Base-by-base conservation (phyloP, 2,113 vertebrate species). In the Syrrhaptes paradoxus region DNA sequence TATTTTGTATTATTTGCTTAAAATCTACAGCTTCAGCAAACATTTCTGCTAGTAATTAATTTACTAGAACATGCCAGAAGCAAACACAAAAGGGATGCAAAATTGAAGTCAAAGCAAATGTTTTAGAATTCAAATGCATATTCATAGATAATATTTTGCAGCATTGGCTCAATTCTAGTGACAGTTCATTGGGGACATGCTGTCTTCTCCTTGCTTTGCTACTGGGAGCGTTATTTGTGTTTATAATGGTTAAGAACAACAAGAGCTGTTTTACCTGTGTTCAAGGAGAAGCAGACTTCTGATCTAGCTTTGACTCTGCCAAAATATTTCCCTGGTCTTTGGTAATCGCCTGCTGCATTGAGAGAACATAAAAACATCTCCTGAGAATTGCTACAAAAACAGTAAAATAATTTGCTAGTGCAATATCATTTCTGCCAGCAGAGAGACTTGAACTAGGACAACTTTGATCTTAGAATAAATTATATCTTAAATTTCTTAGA, bases 381-480 rank as follows among this genome's bases (percentile, higher is more conserved):
- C 43, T 24, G 67, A 83, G 84, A 74, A 90, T 66, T 0, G 0
- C 55, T 80, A 59, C 36, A 87, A 78, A 96, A 96, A 15, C 77
- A 95, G 68, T 63, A 59, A 86, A 90, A 81, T 86, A 58, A 73
- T 92, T 94, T 92, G 68, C 71, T 93, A 87, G 66, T 66, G 66
- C 81, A 48, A 70, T 90, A 81, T 68, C 2, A 72, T 72, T 90
- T 81, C 68, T 94, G 61, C 62, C 46, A 78, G 87, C 46, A 57
- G 80, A 89, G 68, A 90, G 38, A 49, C 83, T 92, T 92, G 88
- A 96, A 93, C 51, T 94, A 89, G 93, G 92, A 83, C 93, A 87
- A 79, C 95, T 96, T 97, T 97, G 93, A 95, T 96, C 94, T 93
- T 72, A 22, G 83, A 95, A 95, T 96, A 93, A 85, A 95, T 97